phyloP scores from a whole-genome alignment of 2,888 invertebrate genomes.

The Tanypteryx hageni region DNA sequence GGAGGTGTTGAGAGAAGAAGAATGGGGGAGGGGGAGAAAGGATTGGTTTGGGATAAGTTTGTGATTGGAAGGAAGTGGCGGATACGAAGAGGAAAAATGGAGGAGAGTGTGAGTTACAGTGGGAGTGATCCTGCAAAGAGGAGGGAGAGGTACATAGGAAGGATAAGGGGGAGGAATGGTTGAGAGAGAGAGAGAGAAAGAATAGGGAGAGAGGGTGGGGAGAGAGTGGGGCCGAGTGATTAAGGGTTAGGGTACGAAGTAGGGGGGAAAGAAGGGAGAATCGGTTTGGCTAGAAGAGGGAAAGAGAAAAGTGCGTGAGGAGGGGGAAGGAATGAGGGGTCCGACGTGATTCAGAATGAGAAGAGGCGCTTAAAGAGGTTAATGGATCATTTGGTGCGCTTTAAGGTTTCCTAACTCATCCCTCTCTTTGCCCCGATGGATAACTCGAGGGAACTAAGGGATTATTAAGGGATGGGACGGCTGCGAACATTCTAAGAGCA shows the following conservation, averaged over 20 bases:
- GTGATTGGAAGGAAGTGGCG: no score
- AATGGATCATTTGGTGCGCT: background rate
- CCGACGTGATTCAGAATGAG: conserved; percentile 24
- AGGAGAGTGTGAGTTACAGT: background rate
- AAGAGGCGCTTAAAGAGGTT: background rate
- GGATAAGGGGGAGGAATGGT: background rate
- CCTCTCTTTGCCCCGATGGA: no score
- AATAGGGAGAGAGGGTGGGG: background rate
- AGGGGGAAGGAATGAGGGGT: background rate
- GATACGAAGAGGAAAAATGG: no score
- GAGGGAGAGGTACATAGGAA: background rate
- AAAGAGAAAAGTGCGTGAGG: background rate
- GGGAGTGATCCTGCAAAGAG: background rate
- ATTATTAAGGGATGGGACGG: conserved; percentile 7
- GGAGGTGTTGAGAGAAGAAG: no score
- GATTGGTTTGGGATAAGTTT: no score
- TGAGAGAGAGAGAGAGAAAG: background rate
- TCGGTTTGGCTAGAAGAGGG: background rate
- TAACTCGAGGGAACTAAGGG: background rate
- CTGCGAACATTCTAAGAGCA: no score
- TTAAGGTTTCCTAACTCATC: background rate
- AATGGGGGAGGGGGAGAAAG: no score
- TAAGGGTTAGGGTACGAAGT: background rate
- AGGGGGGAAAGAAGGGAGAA: background rate
- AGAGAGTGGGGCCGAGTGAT: background rate